Evolutionary conservation across 2,797 vertebrate species (phyloP).

Genomic region (Enoplosus armatus): DNA sequence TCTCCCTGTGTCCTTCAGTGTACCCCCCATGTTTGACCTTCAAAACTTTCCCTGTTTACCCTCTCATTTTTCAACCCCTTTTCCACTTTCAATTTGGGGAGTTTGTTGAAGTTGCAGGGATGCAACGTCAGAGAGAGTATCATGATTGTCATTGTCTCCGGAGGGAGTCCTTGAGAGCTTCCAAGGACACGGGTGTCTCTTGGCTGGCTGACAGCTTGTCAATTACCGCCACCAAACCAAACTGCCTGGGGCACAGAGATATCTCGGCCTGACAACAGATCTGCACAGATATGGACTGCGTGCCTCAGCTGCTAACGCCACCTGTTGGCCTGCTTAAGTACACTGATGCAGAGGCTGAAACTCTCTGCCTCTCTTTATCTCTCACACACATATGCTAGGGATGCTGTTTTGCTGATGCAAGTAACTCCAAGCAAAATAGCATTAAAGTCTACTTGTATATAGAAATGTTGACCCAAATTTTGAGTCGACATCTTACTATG

Average conservation of each 20-base stretch:
- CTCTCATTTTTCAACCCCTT: conserved; percentile 3
- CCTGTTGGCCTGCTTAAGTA: conserved; percentile 43
- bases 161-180: conserved; percentile 72
- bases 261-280: conserved; percentile 48
- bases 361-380: conserved; percentile 1
- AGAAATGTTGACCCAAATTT: conserved; percentile 60
- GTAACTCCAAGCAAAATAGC: conserved; percentile 39
- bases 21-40: conserved; percentile 17
- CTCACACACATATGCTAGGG: conserved; percentile 1
- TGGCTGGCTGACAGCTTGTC: conserved; percentile 79
- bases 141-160: conserved; percentile 52
- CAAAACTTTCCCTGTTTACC: conserved; percentile 14
- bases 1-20: conserved; percentile 10
- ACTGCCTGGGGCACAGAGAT: conserved; percentile 57
- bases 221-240: conserved; percentile 68
- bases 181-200: conserved; percentile 73
- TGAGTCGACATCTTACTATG: conserved; percentile 31
- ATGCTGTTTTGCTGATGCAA: conserved; percentile 49
- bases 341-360: conserved; percentile 11
- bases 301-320: conserved; percentile 29
- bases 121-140: conserved; percentile 36
- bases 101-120: conserved; percentile 45
- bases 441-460: conserved; percentile 39
- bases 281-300: conserved; percentile 52
- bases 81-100: conserved; percentile 23